Conservation (phyloP, 2,888 invertebrate genomes). For the Orthosia gracilis region DNA sequence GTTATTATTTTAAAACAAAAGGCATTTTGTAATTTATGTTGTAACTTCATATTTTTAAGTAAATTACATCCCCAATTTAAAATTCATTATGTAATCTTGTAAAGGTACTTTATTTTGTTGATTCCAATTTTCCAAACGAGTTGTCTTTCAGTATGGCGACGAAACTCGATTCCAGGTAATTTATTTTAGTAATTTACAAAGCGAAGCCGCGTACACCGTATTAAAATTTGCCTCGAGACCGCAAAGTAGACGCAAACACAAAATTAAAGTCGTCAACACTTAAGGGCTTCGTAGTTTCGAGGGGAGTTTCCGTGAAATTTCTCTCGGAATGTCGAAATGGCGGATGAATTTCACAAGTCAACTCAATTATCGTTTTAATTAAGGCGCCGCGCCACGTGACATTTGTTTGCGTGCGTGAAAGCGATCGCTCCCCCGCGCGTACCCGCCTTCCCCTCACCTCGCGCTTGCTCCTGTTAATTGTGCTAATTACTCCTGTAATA, state of each 20-base stretch:
- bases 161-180: constrained; percentile 86
- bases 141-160: constrained; percentile 74
- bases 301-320: constrained; percentile 89
- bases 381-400: constrained; percentile 90
- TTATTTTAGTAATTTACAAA: constrained; percentile 89
- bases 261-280: constrained; percentile 91
- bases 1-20: constrained; percentile 66
- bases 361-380: constrained; percentile 92
- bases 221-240: constrained; percentile 89
- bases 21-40: constrained; percentile 1
- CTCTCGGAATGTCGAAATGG: constrained; percentile 90
- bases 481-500: constrained; percentile 91
- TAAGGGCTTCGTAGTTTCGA: constrained; percentile 89
- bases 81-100: constrained; percentile 48
- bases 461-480: constrained; percentile 88
- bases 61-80: constrained; percentile 36
- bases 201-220: constrained; percentile 85
- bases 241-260: constrained; percentile 90
- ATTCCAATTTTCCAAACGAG: constrained; percentile 81
- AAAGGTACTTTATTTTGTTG: constrained; percentile 65
- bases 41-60: constrained; percentile 13
- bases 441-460: constrained; percentile 64
- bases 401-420: constrained; percentile 91
- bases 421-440: constrained; percentile 81
- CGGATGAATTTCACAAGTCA: constrained; percentile 91